Evolutionary conservation across 2,113 vertebrate species (phyloP).

Genomic region (Phoxinus phoxinus): DNA sequence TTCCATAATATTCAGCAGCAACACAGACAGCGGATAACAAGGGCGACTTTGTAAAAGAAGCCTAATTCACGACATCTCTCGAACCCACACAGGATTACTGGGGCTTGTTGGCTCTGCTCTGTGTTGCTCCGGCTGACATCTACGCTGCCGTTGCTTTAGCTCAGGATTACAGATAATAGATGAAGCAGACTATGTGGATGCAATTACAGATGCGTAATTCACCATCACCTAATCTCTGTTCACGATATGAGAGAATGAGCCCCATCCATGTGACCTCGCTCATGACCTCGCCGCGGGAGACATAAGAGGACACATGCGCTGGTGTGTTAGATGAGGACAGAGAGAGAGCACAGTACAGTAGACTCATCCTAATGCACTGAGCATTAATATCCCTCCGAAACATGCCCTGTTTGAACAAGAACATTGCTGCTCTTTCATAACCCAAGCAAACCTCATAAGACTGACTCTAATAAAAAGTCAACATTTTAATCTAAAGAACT

Average conservation of each 20-base stretch:
- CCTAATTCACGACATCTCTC: constrained; percentile 7
- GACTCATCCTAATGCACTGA: constrained; percentile 53
- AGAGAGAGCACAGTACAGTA: constrained; percentile 55
- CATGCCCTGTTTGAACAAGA: constrained; percentile 20
- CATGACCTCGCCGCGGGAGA: constrained; percentile 5
- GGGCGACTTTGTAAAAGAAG: constrained; percentile 4
- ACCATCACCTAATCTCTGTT: constrained; percentile 17
- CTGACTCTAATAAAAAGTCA: background rate
- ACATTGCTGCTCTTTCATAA: constrained; percentile 35
- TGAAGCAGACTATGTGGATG: constrained; percentile 23
- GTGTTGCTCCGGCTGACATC: constrained; percentile 1
- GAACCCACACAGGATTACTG: constrained; percentile 11
- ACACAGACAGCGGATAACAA: background rate
- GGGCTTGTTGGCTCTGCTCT: constrained; percentile 15
- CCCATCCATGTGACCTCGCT: background rate
- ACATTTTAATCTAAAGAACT: background rate
- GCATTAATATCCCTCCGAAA: constrained; percentile 54
- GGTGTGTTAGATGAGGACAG: constrained; percentile 28
- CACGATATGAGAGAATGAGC: constrained; percentile 26
- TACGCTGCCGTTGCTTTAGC: background rate
- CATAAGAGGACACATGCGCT: constrained; percentile 6
- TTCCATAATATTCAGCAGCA: background rate
- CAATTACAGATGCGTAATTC: constrained; percentile 36
- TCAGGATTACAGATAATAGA: constrained; percentile 22
- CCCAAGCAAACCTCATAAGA: background rate